Evolutionary conservation across 2,797 vertebrate genomes (phyloP).

Genomic region (Acrossocheilus wenchowensis): DNA sequence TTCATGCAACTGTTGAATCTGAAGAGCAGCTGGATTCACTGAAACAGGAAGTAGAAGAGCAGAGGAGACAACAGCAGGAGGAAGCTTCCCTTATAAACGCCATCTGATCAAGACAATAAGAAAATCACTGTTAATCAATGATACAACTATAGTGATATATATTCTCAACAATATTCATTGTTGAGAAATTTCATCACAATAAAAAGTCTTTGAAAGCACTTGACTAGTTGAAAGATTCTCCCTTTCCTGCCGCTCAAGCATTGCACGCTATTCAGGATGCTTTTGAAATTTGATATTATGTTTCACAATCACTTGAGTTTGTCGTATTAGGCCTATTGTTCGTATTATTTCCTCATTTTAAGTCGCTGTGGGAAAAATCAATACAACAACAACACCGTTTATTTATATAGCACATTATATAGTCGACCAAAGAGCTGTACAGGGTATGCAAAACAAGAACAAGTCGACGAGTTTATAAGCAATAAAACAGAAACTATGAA

Average conservation of each 20-base stretch:
- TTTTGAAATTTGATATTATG: background rate
- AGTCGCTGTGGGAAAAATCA: background rate
- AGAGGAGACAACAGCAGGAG: background rate
- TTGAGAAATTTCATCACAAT: too few species aligned
- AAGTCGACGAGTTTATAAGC: too few species aligned
- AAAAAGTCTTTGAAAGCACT: background rate
- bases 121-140: background rate
- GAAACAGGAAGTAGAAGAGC: slow-evolving; percentile 19
- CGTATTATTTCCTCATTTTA: background rate
- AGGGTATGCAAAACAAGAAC: too few species aligned
- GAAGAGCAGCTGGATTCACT: background rate
- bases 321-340: background rate
- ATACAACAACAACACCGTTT: background rate
- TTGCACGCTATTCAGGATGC: background rate
- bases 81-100: background rate
- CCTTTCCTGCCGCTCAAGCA: background rate
- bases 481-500: too few species aligned
- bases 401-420: too few species aligned
- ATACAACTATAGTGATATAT: too few species aligned
- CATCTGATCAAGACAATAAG: background rate
- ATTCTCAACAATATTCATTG: too few species aligned
- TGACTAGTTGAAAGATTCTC: background rate
- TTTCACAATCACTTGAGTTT: background rate
- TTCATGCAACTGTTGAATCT: background rate
- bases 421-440: too few species aligned